Evolutionary conservation across 2,888 invertebrate genomes (phyloP), one percentile per base, ranked within the genome.

Genomic region (Lissonota sp.): DNA sequence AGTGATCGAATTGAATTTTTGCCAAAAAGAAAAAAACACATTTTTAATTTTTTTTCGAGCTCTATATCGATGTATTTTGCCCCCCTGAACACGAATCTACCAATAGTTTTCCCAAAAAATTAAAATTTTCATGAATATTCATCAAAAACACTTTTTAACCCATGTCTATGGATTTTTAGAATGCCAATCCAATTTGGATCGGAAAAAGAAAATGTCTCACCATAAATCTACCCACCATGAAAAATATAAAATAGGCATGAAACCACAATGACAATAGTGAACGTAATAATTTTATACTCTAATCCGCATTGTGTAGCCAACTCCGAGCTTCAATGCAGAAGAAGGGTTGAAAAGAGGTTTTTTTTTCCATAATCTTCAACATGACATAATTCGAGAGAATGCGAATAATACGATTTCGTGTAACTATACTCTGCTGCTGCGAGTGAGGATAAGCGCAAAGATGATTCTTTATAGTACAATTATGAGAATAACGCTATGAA

Each of bases 361-460:
- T n/a, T 4, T 60, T 60, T 60, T 42, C 39, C 6, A 39, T 60
- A 7, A 8, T 42, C 60, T 14, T 3, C 14, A 0, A 4, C 37
- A n/a, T n/a, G 58, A 42, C 60, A 42, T 60, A 60, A 60, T 42
- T 60, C 14, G 7, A 14, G n/a, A 7, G 14, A 60, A 60, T 42
- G 60, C 40, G 40, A 60, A 14, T 67, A 62, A 44, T 64, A 42
- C 46, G 51, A 67, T 51, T 62, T 62, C 60, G 62, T 26, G 53
- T 62, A 63, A 70, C 10, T 58, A 40, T 62, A 26, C 26, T 26
- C n/a, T 37, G 63, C 40, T 55, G n/a, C 53, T 12, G 62, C 12
- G 16, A 55, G 40, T 53, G 46, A 75, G 53, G 26, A 49, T 16
- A 39, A 46, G 57, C n/a, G 12, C 40, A 39, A 16, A 51, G 40